Conservation (phyloP, 1,140 invertebrate genomes). For the Scaptomyza graminum region DNA sequence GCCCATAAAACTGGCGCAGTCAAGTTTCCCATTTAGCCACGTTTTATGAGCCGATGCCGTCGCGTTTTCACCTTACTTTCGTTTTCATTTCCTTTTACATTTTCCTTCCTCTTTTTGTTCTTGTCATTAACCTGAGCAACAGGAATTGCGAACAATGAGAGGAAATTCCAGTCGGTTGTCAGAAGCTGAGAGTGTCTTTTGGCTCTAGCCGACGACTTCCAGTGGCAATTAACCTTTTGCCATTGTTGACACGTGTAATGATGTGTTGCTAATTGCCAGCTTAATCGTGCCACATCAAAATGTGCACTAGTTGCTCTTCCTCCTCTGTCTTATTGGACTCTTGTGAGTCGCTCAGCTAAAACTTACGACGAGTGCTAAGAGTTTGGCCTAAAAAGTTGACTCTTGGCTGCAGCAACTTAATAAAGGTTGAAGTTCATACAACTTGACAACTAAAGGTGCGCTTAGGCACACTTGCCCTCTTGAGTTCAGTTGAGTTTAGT, state of each 20-base stretch:
- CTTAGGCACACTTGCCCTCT: constrained; percentile 1
- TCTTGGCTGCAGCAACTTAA: constrained; percentile 15
- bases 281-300: constrained; percentile 36
- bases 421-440: constrained; percentile 63
- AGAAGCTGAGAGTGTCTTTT: constrained; percentile 1
- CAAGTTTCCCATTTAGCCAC: constrained; percentile 40
- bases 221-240: constrained; percentile 72
- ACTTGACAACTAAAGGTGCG: constrained; percentile 18
- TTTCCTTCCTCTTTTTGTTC: background rate
- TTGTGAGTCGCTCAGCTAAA: constrained; percentile 17
- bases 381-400: background rate
- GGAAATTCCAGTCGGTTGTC: constrained; percentile 21
- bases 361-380: background rate
- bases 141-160: constrained; percentile 40
- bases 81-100: background rate
- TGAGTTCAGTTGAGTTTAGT: background rate
- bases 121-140: constrained; percentile 14
- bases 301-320: constrained; percentile 20
- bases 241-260: constrained; percentile 76
- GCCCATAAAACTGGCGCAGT: constrained; percentile 40
- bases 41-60: constrained; percentile 26
- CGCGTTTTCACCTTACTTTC: constrained; percentile 12
- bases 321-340: constrained; percentile 28
- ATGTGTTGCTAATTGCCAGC: constrained; percentile 74
- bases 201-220: constrained; percentile 32